A percentile compares a stretch with the other conserved stretches of the same genome.
Conservation (phyloP, 2,113 vertebrate species). For the Chinchilla lanigera region DNA sequence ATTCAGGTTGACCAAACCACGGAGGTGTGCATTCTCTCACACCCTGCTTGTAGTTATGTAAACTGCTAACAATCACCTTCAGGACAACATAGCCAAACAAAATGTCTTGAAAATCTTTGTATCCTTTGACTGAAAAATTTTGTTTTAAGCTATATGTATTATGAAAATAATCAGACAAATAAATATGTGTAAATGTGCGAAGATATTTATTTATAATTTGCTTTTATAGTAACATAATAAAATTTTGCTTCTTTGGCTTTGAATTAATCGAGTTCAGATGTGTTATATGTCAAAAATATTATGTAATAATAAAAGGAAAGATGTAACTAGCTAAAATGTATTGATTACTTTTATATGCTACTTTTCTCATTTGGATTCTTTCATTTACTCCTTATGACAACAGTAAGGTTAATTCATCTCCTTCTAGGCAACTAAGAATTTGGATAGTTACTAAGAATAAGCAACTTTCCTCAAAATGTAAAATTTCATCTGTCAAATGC, state of each 20-base stretch:
- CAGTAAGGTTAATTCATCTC: neutral
- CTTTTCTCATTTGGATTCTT: neutral
- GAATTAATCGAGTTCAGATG: neutral
- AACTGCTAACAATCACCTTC: neutral
- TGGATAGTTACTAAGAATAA: neutral
- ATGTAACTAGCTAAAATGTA: neutral
- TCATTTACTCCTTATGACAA: neutral
- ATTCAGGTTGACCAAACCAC: neutral
- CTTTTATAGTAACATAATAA: neutral
- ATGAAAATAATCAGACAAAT: neutral
- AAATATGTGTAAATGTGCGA: neutral
- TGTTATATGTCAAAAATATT: neutral
- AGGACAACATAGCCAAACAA: neutral
- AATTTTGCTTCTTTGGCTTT: constrained; percentile 24
- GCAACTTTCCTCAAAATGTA: neutral
- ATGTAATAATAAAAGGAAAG: neutral
- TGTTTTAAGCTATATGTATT: neutral
- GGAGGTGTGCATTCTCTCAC: neutral
- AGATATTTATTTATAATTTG: neutral
- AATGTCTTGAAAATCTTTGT: neutral
- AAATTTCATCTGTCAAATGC: neutral
- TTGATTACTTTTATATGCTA: neutral
- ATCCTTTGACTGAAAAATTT: neutral
- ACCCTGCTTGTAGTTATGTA: neutral
- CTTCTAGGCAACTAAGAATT: neutral